Evolutionary conservation across 2,113 vertebrate genomes (phyloP), one percentile per base, ranked within the genome.

Genomic region (Psilopogon haemacephalus): DNA sequence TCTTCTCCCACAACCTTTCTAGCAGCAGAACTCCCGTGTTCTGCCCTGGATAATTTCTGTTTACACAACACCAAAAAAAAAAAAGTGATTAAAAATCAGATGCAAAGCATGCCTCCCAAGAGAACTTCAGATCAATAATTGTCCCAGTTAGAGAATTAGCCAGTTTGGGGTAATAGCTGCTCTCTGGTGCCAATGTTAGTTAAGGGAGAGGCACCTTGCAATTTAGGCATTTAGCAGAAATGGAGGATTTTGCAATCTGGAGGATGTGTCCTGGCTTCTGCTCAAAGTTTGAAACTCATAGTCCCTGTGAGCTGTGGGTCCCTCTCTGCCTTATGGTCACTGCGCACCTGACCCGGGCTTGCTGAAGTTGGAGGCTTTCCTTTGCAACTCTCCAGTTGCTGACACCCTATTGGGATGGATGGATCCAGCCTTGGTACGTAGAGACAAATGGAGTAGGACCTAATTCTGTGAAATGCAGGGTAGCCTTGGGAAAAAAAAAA

Each of bases 311-410:
- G 44, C 68, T 62, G 30, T 0, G 1, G 12, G 12, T 68, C 20
- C 60, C 6, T 4, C 33, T 75, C 1, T 0, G 6, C 46, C 46
- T 64, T 9, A 2, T 11, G 5, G 17, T 70, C 16, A 3, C 70
- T 26, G 65, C 5, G 5, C 12, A 33, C 63, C 58, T 44, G 38
- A 26, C 35, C 35, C 5, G 1, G 54, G 35, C 27, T 72, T 83
- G 63, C 6, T 24, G 81, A 70, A 62, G 26, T n/a, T 94, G 95
- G 95, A 46, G 89, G 88, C 80, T 93, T 94, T 96, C 95, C 88
- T 94, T 95, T 97, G 96, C 95, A 95, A 86, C 97, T 96, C 96
- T 84, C 90, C 69, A 69, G 90, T 95, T 97, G 93, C 97, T 97
- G 96, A 97, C n/a, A 20, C 95, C 92, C 96, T 95, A 91, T 97